Base-by-base conservation (phyloP, 2,113 vertebrate species). In the Brachirus orientalis region DNA sequence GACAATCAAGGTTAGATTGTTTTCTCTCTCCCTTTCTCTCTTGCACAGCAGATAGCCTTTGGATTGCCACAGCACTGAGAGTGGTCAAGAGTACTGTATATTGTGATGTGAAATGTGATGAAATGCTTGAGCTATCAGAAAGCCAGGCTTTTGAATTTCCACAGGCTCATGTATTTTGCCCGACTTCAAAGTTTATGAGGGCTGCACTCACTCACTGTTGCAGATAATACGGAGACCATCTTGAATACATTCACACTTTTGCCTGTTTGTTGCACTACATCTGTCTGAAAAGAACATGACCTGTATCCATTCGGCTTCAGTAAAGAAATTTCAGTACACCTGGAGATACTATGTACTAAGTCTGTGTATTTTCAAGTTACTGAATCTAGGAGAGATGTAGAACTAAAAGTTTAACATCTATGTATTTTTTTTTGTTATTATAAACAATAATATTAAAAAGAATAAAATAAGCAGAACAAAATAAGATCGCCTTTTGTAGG, bases 1-100 rank as follows among this genome's bases (percentile, higher is more conserved):
- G 83, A 80, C 83, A 86, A 86, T 89, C 87, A 91, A 83, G 88
- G 83, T 77, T 89, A 71, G 78, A 78, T 68, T 83, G 54, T 58
- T 62, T 56, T 61, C 63, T 43, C 0, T 40, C 28, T 53, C 1
- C 12, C 40, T 43, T 10, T 43, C 40, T 44, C 66, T 51, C 72
- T 50, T 28, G n/a, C 62, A 45, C 38, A 53, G 59, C 51, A 76
- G 63, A 84, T 78, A 79, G 71, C 64, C 57, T 17, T 75, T 77
- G 64, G 36, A 77, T 76, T 67, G 55, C 63, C 48, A 41, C 56
- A 53, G 56, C 68, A 61, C 57, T 56, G 45, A 11, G 56, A 77
- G 76, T 74, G 70, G 77, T 72, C 70, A 75, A 35, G 41, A 58
- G 55, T 70, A 65, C 54, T 16, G 20, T 69, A 63, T 64, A 77